Percentiles rank a stretch among this genome's conserved stretches.
Conservation (phyloP, 2,797 vertebrate species). For the Halcyon smyrnensis region DNA sequence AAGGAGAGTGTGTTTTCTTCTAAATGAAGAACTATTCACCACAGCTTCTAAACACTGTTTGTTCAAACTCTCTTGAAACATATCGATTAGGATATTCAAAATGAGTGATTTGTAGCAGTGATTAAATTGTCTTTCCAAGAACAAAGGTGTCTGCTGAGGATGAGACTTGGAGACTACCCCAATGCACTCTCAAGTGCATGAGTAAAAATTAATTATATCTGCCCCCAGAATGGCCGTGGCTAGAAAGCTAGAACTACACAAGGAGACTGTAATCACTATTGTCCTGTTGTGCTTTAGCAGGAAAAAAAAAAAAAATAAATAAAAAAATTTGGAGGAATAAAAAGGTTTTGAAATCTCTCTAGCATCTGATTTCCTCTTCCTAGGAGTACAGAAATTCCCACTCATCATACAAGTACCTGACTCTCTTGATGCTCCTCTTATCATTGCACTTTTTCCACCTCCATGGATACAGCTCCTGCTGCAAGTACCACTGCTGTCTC, state of each 20-base stretch:
- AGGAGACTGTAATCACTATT: neutral
- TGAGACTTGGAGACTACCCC: conserved; percentile 17
- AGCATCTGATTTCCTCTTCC: conserved; percentile 2
- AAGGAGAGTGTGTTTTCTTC: neutral
- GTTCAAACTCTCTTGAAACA: conserved; percentile 22
- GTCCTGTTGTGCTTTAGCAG: neutral
- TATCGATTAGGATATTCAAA: conserved; percentile 17
- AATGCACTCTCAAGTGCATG: neutral
- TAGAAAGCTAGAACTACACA: neutral
- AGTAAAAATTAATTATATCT: conserved; percentile 38
- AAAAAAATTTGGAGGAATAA: neutral
- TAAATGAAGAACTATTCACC: neutral
- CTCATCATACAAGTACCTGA: neutral
- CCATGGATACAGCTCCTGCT: neutral
- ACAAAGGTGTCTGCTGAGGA: neutral
- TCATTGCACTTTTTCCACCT: neutral
- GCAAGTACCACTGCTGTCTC: neutral
- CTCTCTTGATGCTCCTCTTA: neutral
- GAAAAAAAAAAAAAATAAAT: neutral
- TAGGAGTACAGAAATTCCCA: conserved; percentile 3
- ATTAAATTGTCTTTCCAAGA: neutral
- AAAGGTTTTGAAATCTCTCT: neutral
- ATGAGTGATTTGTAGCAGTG: conserved; percentile 4
- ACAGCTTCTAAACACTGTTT: neutral
- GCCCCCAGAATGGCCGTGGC: neutral